phyloP scores from a whole-genome alignment of 2,113 vertebrate genomes.

The Corythornis vintsioides region DNA sequence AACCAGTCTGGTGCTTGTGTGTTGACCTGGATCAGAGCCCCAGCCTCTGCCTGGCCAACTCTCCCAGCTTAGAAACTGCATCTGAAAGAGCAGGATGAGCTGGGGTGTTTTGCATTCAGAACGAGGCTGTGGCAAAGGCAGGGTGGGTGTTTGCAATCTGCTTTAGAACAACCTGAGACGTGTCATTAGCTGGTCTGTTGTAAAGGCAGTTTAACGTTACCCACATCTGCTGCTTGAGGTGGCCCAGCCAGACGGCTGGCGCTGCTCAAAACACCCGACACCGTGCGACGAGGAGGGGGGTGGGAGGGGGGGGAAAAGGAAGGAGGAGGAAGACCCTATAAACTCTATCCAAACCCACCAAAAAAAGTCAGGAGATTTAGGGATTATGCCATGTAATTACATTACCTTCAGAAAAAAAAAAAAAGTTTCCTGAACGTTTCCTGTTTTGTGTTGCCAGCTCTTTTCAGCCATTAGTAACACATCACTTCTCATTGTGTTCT shows the following conservation, averaged over 20 bases:
- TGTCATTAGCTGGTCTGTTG: background rate
- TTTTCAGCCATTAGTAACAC: conserved; percentile 71
- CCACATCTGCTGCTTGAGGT: conserved; percentile 24
- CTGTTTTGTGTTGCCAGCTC: conserved; percentile 61
- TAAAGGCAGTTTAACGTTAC: background rate
- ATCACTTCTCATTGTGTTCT: conserved; percentile 53
- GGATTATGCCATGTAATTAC: conserved; percentile 49
- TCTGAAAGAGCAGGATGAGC: background rate
- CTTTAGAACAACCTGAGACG: background rate
- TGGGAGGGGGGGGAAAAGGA: background rate
- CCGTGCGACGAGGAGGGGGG: background rate
- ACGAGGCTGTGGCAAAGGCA: background rate
- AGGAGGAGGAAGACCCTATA: background rate
- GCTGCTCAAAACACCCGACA: background rate
- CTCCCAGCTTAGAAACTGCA: background rate
- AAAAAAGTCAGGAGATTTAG: conserved; percentile 58
- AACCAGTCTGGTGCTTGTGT: background rate
- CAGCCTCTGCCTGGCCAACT: background rate
- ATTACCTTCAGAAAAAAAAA: conserved; percentile 46
- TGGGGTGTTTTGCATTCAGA: background rate
- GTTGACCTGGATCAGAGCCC: background rate
- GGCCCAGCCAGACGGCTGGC: background rate
- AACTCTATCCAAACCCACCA: conserved; percentile 15
- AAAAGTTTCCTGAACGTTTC: conserved; percentile 36
- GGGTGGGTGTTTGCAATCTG: background rate